Base-by-base conservation (phyloP, 2,113 vertebrate species). In the Perognathus longimembris region DNA sequence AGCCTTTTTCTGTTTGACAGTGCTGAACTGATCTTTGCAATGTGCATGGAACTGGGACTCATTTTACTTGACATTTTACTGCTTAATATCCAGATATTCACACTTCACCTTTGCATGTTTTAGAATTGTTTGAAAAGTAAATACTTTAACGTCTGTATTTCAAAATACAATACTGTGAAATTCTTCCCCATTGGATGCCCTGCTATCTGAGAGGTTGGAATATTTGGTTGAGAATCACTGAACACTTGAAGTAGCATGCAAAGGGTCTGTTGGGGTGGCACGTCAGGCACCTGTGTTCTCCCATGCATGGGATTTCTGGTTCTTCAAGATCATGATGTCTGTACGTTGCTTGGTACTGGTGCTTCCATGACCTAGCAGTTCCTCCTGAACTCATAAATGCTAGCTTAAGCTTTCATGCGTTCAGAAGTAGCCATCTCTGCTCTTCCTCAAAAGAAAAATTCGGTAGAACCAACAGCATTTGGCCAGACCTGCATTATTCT, bases 161-260 rank as follows among this genome's bases (percentile, higher is more conserved):
- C 86, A 76, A 94, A 93, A 88, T 57, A 71, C n/a, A 85, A 12
- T 45, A 67, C 59, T 57, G 22, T 64, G 83, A 54, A 88, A 78
- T 83, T 66, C 66, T 70, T 75, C 78, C 50, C 77, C 59, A 14
- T 45, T 70, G 93, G 63, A 17, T 40, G 34, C 61, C 67, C 79
- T 74, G 63, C 83, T 57, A 15, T 82, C 90, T n/a, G 36, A 54
- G 50, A 54, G 50, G 50, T 54, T 54, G 50, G 15, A 15, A 54
- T 73, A 61, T 77, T 70, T 45, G 96, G 96, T 96, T 97, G 97
- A 97, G 97, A 97, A 97, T 94, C 95, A 91, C 95, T 88, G 38
- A 93, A 45, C 30, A 75, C 79, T 40, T 12, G 28, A 81, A 57
- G 70, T 26, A 21, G 94, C 96, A 93, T 91, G 94, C 30, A 0